phyloP scores from a whole-genome alignment of 2,797 vertebrate species.

The Prionace glauca region DNA sequence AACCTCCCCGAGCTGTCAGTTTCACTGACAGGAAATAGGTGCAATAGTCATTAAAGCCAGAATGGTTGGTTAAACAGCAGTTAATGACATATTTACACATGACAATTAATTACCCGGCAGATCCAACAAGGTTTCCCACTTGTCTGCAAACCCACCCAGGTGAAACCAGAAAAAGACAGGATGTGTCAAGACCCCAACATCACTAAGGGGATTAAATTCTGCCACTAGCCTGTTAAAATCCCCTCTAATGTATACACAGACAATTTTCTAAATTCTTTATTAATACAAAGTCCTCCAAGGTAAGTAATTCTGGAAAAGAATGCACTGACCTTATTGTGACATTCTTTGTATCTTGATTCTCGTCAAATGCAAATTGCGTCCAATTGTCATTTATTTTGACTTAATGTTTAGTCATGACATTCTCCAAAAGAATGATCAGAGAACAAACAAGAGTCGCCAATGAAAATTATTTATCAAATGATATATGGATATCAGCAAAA shows the following conservation, averaged over 20 bases:
- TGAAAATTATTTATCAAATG: background rate
- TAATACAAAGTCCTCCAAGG: background rate
- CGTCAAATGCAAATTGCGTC: background rate
- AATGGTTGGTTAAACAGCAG: no score
- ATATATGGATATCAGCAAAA: background rate
- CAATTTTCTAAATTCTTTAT: background rate
- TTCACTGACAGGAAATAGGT: no score
- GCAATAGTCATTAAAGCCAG: no score
- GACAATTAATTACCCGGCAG: no score
- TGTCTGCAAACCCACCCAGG: background rate
- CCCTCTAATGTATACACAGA: background rate
- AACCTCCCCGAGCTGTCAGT: no score
- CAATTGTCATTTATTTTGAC: no score
- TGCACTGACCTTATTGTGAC: background rate
- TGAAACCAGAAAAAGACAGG: background rate
- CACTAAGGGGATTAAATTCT: background rate
- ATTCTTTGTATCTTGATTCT: background rate
- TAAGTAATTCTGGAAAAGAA: background rate
- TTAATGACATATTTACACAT: no score
- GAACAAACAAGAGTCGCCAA: background rate
- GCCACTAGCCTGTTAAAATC: no score
- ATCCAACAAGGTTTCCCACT: no score
- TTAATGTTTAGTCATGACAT: background rate
- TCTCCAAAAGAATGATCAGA: background rate
- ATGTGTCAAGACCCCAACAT: background rate